These are phyloP conservation scores for Cherax destructor DNA, from an alignment of 1,140 invertebrate species.

Conservation along the genomic window DNA sequence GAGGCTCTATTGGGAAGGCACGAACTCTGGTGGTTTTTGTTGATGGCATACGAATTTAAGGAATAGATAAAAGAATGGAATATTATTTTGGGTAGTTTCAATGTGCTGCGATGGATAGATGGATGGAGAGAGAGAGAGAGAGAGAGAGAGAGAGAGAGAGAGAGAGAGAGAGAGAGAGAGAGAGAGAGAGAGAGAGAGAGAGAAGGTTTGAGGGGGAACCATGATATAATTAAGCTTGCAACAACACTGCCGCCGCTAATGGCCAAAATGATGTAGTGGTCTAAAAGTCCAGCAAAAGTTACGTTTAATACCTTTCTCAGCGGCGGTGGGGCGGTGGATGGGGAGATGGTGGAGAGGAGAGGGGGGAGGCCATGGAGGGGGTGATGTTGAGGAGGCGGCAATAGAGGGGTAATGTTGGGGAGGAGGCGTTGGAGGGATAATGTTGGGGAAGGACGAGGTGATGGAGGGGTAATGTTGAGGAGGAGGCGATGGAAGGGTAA, in stretches of 20 bases:
- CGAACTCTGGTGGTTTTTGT: too few relatives aligned
- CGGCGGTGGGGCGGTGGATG: background rate
- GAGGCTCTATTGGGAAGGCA: too few relatives aligned
- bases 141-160: too few relatives aligned
- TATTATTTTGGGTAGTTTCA: too few relatives aligned
- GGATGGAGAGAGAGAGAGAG: background rate
- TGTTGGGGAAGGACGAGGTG: too few relatives aligned
- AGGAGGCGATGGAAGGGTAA: background rate
- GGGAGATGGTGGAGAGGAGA: background rate
- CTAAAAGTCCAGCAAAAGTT: conserved; percentile 7
- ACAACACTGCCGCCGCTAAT: background rate
- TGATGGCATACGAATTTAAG: too few relatives aligned
- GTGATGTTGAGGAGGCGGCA: background rate
- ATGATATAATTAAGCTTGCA: conserved; percentile 3
- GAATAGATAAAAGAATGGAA: too few relatives aligned
- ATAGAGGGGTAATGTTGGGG: background rate
- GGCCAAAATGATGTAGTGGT: conserved; percentile 1
- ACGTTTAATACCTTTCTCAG: background rate
- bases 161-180: conserved; percentile 11
- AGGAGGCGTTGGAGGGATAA: too few relatives aligned
- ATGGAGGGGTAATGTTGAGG: background rate
- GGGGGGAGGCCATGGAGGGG: background rate
- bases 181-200: background rate
- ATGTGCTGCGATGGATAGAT: background rate
- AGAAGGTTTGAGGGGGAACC: too few relatives aligned